Conservation (phyloP, 2,113 vertebrate genomes). For the Archocentrus centrarchus region DNA sequence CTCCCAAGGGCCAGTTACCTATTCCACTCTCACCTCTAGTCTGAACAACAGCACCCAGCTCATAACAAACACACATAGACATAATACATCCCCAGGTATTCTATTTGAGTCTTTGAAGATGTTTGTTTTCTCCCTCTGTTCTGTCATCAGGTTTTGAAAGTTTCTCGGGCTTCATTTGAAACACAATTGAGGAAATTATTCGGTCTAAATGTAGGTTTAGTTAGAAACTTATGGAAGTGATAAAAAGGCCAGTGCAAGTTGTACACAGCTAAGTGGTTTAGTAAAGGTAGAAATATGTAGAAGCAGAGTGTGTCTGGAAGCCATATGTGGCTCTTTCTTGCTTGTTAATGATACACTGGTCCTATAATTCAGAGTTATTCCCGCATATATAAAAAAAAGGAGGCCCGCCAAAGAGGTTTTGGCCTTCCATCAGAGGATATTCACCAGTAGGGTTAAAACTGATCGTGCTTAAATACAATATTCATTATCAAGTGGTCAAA, state of each 20-base stretch:
- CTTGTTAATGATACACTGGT: not conserved
- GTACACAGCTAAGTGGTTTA: not conserved
- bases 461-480: too few relatives aligned
- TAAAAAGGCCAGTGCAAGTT: not conserved
- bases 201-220: not conserved
- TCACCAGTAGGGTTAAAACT: too few relatives aligned
- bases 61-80: slow-evolving; percentile 57
- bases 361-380: not conserved
- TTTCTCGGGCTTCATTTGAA: not conserved
- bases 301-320: slow-evolving; percentile 9
- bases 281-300: slow-evolving; percentile 5
- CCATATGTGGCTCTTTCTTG: not conserved
- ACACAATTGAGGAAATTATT: not conserved
- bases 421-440: too few relatives aligned
- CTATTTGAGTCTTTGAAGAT: slow-evolving; percentile 28
- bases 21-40: slow-evolving; percentile 51
- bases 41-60: slow-evolving; percentile 62
- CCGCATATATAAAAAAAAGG: too few relatives aligned
- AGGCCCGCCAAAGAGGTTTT: too few relatives aligned
- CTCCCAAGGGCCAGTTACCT: slow-evolving; percentile 55
- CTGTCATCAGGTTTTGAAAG: not conserved
- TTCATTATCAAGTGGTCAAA: too few relatives aligned
- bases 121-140: not conserved
- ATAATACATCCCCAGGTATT: slow-evolving; percentile 21
- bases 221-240: not conserved